Base-by-base conservation (phyloP, 2,113 vertebrate genomes). In the Bolborhynchus lineola region DNA sequence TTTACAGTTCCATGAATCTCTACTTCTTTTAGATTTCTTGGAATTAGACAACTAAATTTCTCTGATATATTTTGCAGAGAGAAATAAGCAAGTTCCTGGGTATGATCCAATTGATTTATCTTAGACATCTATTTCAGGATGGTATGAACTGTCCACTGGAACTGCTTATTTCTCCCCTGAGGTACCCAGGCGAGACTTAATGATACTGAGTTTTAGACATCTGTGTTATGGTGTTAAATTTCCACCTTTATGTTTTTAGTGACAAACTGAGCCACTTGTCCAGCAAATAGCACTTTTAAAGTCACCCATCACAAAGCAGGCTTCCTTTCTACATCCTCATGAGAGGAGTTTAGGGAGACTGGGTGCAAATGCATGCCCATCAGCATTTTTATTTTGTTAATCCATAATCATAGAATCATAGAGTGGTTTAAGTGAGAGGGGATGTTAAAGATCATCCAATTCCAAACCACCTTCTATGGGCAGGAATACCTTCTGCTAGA, bases 311-410 rank as follows among this genome's bases (percentile, higher is more conserved):
- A 59, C 47, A 88, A 79, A 88, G 26, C 49, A 72, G 21, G 4
- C 4, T 78, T 88, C 14, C 16, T 75, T 93, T 74, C 52, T 59
- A 7, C 11, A 33, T 44, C n/a, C 28, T 91, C 31, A 46, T 11
- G 31, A 57, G 41, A 63, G 68, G 12, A 65, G 3, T 88, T 92
- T 59, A 68, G 25, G 15, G n/a, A 81, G 23, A 53, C 16, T 84
- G 26, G 42, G 26, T 68, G 33, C 28, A 91, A 86, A 93, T 46
- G 7, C 12, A 46, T 2, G 2, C 18, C 33, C 29, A 47, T 75
- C 50, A 44, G 64, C 67, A 92, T 50, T 86, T 95, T 89, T 93
- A 81, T 41, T 55, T 37, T 91, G 64, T 28, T 95, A 83, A 78
- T 80, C 39, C 14, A 23, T 83, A 82, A 86, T n/a, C 9, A 59